Evolutionary conservation across 2,797 vertebrate genomes (phyloP).

Genomic region (Cephalopachus bancanus): DNA sequence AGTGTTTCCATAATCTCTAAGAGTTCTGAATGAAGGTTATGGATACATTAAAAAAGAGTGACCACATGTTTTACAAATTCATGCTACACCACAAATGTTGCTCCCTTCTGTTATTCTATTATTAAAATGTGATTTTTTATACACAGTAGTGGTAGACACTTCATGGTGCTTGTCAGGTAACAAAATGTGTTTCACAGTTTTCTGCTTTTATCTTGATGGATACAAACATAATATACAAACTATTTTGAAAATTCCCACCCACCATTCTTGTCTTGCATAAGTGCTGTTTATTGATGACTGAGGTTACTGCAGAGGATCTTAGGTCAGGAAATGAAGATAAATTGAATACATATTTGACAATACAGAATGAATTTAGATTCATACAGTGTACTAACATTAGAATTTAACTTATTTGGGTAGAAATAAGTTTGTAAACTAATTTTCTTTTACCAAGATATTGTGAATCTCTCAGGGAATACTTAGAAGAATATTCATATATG

Average conservation of each 20-base stretch:
- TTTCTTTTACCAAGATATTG: neutral
- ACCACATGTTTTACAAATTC: neutral
- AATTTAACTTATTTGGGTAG: conserved; percentile 11
- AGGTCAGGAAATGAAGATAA: conserved; percentile 70
- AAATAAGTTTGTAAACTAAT: neutral
- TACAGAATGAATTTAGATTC: conserved; percentile 16
- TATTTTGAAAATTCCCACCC: conserved; percentile 37
- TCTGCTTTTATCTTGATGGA: conserved; percentile 67
- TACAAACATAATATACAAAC: conserved; percentile 61
- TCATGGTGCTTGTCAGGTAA: conserved; percentile 43
- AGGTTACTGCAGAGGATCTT: conserved; percentile 24
- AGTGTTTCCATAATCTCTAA: neutral
- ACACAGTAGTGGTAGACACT: neutral
- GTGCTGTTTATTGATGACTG: conserved; percentile 55
- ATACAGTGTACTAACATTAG: neutral
- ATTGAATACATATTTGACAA: conserved; percentile 54
- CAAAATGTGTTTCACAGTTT: conserved; percentile 47
- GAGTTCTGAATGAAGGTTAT: neutral
- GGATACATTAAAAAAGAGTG: neutral
- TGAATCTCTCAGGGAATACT: neutral
- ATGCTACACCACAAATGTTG: neutral
- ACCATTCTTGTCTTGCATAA: conserved; percentile 48
- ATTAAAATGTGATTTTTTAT: conserved; percentile 66
- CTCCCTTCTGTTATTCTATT: neutral
- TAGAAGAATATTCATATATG: neutral